Conservation (phyloP, 1,140 invertebrate genomes). For the Ptiloglossa arizonensis region DNA sequence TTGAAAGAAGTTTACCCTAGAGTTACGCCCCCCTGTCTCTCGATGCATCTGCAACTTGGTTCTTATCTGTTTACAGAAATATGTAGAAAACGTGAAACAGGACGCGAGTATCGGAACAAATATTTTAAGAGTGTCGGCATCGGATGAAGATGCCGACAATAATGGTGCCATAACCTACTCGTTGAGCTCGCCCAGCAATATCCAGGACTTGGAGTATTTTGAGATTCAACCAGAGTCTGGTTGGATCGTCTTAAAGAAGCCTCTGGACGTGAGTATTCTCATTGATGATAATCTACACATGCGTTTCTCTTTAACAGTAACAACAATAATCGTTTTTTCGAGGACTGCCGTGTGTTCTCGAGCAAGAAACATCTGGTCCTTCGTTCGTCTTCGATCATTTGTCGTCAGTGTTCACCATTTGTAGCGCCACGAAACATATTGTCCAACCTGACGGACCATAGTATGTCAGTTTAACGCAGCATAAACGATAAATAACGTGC, state of each 20-base stretch:
- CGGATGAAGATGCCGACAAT: constrained; percentile 97
- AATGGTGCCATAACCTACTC: constrained; percentile 97
- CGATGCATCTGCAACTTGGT: neutral
- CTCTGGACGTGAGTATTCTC: constrained; percentile 94
- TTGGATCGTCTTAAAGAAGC: constrained; percentile 96
- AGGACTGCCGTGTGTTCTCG: constrained; percentile 39
- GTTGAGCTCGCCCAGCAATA: constrained; percentile 91
- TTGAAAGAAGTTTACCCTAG: no score
- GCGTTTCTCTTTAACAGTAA: constrained; percentile 61
- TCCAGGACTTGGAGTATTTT: constrained; percentile 95
- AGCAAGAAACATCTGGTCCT: constrained; percentile 5
- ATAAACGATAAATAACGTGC: no score
- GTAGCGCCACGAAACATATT: neutral
- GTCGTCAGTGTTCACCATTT: neutral
- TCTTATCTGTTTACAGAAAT: constrained; percentile 87
- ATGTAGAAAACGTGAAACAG: constrained; percentile 97
- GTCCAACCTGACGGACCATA: neutral
- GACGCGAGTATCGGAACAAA: constrained; percentile 97
- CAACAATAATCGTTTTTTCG: constrained; percentile 46
- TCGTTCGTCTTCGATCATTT: neutral
- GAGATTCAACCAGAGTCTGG: constrained; percentile 97
- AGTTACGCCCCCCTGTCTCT: no score
- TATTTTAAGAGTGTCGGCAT: constrained; percentile 95
- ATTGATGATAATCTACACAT: constrained; percentile 54
- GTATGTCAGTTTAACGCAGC: neutral